Percentiles rank a stretch among this genome's conserved stretches.
phyloP scores from a whole-genome alignment of 2,113 vertebrate species.

The Anguilla japonica region DNA sequence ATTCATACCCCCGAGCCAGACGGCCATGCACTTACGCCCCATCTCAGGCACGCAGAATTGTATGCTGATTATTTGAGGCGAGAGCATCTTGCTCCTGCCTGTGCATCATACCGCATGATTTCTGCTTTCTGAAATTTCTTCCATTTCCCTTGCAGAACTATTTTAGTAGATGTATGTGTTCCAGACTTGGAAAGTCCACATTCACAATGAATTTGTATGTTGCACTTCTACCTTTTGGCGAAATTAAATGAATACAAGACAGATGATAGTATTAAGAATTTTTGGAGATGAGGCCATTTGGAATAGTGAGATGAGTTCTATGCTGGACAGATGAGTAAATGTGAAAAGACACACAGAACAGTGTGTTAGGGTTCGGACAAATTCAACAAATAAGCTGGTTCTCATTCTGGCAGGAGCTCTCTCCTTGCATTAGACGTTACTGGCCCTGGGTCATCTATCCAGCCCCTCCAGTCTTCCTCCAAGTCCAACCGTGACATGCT shows the following conservation, averaged over 20 bases:
- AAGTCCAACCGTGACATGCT: conserved; percentile 23
- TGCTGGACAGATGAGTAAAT: background rate
- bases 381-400: background rate
- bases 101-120: conserved; percentile 19
- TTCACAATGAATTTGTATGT: background rate
- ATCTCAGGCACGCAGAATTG: background rate
- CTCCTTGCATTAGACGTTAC: background rate
- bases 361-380: conserved; percentile 5
- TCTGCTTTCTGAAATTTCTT: conserved; percentile 29
- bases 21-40: conserved; percentile 20
- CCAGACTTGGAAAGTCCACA: background rate
- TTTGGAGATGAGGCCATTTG: background rate
- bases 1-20: background rate
- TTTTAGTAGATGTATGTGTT: conserved; percentile 11
- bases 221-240: background rate
- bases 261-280: background rate
- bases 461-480: background rate
- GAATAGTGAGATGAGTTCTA: background rate
- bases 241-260: background rate
- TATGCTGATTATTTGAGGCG: conserved; percentile 44
- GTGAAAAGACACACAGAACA: background rate
- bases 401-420: background rate
- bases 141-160: conserved; percentile 28
- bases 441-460: background rate
- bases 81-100: conserved; percentile 16